A percentile compares a stretch with the other conserved stretches of the same genome.
Evolutionary conservation across 1,140 invertebrate genomes (phyloP).

Genomic region (Danaus melanippus): DNA sequence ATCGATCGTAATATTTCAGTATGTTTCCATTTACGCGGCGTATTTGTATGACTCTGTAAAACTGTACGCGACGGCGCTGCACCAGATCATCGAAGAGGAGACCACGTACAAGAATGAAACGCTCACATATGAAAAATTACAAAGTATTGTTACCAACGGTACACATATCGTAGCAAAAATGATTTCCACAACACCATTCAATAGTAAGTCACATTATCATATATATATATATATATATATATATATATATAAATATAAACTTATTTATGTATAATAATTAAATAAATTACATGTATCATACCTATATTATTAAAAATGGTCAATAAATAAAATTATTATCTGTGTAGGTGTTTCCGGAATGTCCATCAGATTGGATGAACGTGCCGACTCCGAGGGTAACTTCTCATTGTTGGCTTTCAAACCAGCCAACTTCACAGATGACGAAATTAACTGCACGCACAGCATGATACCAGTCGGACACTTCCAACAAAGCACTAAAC

Average conservation of each 20-base stretch:
- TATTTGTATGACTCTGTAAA: conserved; percentile 97
- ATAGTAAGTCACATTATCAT: conserved; percentile 75
- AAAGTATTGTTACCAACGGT: conserved; percentile 83
- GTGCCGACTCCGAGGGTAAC: conserved; percentile 97
- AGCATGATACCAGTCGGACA: conserved; percentile 86
- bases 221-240: too few species aligned
- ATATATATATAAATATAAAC: too few species aligned
- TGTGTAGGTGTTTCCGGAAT: conserved; percentile 91
- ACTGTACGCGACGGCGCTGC: conserved; percentile 89
- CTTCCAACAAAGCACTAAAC: conserved; percentile 79
- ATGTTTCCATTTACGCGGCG: conserved; percentile 93
- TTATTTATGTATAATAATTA: too few species aligned
- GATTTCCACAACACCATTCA: conserved; percentile 82
- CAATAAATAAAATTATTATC: conserved; percentile 1
- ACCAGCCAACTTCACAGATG: conserved; percentile 46
- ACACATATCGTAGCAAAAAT: conserved; percentile 85
- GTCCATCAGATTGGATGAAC: conserved; percentile 89
- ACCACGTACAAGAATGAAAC: conserved; percentile 51
- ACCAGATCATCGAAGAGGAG: conserved; percentile 79
- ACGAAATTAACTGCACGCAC: conserved; percentile 78
- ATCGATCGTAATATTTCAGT: conserved; percentile 66
- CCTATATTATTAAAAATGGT: too few species aligned
- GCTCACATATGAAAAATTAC: conserved; percentile 76
- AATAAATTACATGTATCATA: too few species aligned
- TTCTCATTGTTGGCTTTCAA: conserved; percentile 92